Base-by-base conservation (phyloP, 1,140 invertebrate species). In the Ephestia elutella region DNA sequence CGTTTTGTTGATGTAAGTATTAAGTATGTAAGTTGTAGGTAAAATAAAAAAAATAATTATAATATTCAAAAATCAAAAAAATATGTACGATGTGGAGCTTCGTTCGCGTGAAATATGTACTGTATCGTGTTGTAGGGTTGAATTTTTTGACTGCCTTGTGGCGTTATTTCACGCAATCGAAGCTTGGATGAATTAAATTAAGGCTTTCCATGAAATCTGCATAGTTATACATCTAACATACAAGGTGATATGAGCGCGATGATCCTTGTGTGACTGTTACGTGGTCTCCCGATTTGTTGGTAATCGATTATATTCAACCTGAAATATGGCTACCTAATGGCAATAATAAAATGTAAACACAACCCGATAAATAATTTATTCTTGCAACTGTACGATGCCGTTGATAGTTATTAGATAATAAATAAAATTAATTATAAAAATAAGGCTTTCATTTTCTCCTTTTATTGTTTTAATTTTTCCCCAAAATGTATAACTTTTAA, bases 371-470 rank as follows among this genome's bases (percentile, higher is more conserved):
- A 75, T 78, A 76, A 77, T 82, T 77, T 85, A 81, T 85, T 84
- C 78, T 85, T 83, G 78, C 79, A 80, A 76, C 75, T 87, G 80
- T 87, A 85, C 75, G 84, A 80, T 84, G 82, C 80, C 80, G 77
- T 76, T 82, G 78, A 70, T 84, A 85, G 80, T 76, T 78, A 78
- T 77, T 86, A 87, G 79, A 78, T 87, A 86, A 85, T 84, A 86
- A 84, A 84, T 84, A 86, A 86, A 84, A 86, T 80, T 83, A 84
- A 84, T 86, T 80, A 83, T 86, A 84, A 64, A 77, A 73, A 64
- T 25, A n/a, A 28, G 44, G 10, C 49, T 71, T 67, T 67, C 62
- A 32, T 59, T 49, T n/a, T 32, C 11, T 49, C 25, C 10, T 15
- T 44, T 0, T 15, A 15, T 17, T n/a, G 1, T 15, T n/a, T 44